phyloP scores from a whole-genome alignment of 2,797 vertebrate species.

The Bufotes viridis region DNA sequence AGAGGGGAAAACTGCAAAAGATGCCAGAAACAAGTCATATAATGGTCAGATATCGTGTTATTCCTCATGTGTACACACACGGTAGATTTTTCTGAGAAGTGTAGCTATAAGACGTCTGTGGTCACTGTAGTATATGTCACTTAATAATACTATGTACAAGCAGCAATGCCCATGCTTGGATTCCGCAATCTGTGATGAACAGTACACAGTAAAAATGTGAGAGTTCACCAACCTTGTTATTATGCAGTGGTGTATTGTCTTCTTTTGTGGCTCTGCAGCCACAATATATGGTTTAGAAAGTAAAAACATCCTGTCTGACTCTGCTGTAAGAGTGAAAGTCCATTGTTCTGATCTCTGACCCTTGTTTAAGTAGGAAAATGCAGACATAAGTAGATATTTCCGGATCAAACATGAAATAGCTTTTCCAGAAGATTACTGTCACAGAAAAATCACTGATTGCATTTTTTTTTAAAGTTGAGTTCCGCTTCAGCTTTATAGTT shows the following conservation, averaged over 20 bases:
- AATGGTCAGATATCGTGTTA: too few relatives aligned
- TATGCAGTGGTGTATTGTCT: not conserved
- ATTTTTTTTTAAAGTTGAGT: not conserved
- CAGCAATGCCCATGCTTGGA: too few relatives aligned
- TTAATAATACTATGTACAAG: too few relatives aligned
- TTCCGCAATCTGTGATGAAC: not conserved
- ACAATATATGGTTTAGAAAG: not conserved
- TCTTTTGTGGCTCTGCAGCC: not conserved
- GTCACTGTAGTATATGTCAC: too few relatives aligned
- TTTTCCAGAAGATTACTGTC: not conserved
- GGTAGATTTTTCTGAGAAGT: too few relatives aligned
- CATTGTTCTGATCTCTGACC: constrained; percentile 3
- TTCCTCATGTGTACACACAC: too few relatives aligned
- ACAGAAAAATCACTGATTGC: not conserved
- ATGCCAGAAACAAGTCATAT: too few relatives aligned
- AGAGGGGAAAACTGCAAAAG: too few relatives aligned
- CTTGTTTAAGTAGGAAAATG: not conserved
- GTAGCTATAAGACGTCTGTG: too few relatives aligned
- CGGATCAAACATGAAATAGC: not conserved
- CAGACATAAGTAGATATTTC: not conserved
- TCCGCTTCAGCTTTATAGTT: not conserved
- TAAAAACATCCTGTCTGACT: not conserved
- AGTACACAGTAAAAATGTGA: not conserved
- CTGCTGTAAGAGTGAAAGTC: not conserved
- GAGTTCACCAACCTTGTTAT: not conserved